phyloP scores from a whole-genome alignment of 2,113 vertebrate genomes.

The Pycnonotus jocosus region DNA sequence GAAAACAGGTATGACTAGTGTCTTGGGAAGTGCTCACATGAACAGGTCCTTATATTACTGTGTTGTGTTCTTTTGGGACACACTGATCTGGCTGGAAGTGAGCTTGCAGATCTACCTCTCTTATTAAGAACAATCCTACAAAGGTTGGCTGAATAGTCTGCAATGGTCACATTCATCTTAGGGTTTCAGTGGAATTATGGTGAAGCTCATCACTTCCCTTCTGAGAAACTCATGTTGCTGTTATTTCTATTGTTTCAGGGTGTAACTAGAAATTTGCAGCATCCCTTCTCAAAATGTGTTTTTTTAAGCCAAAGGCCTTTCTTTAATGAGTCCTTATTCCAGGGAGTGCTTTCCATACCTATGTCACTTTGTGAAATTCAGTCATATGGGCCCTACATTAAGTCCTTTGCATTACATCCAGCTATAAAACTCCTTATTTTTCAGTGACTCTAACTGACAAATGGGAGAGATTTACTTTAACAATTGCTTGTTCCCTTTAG shows the following conservation, averaged over 20 bases:
- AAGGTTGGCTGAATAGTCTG: not conserved
- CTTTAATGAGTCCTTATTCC: not conserved
- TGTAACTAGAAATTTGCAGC: not conserved
- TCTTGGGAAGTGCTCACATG: not conserved
- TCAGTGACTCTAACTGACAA: not conserved
- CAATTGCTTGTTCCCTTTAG: not conserved
- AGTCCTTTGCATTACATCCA: not conserved
- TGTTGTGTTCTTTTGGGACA: not conserved
- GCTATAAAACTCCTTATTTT: not conserved
- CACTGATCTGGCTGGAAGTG: not conserved
- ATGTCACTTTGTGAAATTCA: not conserved
- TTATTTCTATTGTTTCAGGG: not conserved
- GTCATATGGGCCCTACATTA: not conserved
- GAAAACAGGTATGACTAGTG: not conserved
- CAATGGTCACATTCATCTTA: not conserved
- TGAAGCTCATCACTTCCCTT: not conserved
- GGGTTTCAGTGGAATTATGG: not conserved
- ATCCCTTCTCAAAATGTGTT: not conserved
- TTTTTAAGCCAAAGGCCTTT: not conserved
- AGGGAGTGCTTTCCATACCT: not conserved
- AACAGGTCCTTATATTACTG: not conserved
- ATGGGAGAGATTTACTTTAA: not conserved
- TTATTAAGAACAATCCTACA: not conserved
- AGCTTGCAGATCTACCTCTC: not conserved
- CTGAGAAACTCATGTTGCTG: not conserved